Conservation (phyloP, 2,888 invertebrate genomes). For the Cryptocephalus primarius region DNA sequence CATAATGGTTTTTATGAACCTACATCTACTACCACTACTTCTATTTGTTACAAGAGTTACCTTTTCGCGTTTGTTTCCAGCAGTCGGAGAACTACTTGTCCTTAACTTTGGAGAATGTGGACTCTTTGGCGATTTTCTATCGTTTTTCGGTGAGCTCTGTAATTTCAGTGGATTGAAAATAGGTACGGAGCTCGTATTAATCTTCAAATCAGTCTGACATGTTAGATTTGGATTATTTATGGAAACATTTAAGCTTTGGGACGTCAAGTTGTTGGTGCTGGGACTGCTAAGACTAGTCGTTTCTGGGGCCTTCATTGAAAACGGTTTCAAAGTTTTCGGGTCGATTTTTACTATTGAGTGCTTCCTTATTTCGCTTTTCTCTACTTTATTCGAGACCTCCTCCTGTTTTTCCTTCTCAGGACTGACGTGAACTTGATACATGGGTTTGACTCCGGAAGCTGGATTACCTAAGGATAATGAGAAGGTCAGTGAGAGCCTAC, state of each 20-base stretch:
- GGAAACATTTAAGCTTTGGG: background rate
- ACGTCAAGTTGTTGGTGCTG: background rate
- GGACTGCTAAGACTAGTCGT: conserved; percentile 27
- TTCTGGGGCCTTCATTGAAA: conserved; percentile 35
- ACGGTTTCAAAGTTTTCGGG: conserved; percentile 47
- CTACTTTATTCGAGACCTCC: conserved; percentile 11
- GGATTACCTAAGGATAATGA: conserved; percentile 39
- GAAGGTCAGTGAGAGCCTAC: background rate
- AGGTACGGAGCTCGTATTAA: conserved; percentile 36
- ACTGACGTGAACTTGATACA: conserved; percentile 40
- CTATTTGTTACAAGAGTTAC: background rate
- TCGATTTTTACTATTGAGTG: conserved; percentile 43
- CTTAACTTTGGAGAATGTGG: conserved; percentile 30
- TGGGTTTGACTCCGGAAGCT: conserved; percentile 48
- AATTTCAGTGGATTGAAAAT: conserved; percentile 36
- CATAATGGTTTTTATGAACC: too few relatives aligned
- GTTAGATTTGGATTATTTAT: background rate
- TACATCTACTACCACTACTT: too few relatives aligned
- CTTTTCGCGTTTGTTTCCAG: conserved; percentile 14
- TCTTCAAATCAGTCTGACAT: conserved; percentile 27
- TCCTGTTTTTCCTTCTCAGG: conserved; percentile 32
- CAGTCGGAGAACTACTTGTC: conserved; percentile 9
- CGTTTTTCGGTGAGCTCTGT: conserved; percentile 30
- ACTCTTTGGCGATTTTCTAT: conserved; percentile 31
- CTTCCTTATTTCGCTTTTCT: conserved; percentile 32